Evolutionary conservation across 1,140 invertebrate genomes (phyloP).

Genomic region (Solenopsis fugax): DNA sequence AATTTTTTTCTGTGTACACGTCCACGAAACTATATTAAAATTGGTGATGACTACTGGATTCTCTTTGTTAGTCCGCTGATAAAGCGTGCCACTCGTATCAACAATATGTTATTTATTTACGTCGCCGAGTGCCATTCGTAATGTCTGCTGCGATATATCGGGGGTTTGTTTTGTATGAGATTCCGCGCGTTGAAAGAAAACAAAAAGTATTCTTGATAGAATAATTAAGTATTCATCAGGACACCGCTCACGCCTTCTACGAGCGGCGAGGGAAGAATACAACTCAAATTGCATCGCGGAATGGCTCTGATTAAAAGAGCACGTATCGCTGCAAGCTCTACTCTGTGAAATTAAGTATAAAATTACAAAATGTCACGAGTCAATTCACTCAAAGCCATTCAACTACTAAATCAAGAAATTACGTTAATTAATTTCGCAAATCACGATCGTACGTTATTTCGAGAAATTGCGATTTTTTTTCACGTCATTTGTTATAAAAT

Average conservation of each 20-base stretch:
- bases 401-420: neutral
- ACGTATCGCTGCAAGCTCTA: neutral
- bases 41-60: no score
- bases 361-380: conserved; percentile 1
- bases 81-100: neutral
- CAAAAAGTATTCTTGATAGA: conserved; percentile 10
- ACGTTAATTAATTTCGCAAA: neutral
- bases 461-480: neutral
- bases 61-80: neutral
- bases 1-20: no score
- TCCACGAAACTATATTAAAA: no score
- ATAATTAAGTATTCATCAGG: conserved; percentile 49
- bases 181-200: neutral
- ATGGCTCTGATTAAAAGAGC: conserved; percentile 10
- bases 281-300: conserved; percentile 6
- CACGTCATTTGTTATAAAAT: neutral
- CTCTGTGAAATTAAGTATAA: neutral
- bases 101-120: conserved; percentile 22
- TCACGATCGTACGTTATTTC: neutral
- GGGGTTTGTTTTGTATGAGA: neutral
- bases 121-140: neutral
- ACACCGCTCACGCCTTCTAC: neutral
- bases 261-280: conserved; percentile 7
- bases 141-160: neutral
- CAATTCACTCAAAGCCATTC: neutral